A percentile compares a stretch with the other conserved stretches of the same genome.
phyloP scores from a whole-genome alignment of 2,113 vertebrate genomes.

The Melanocharis versteri region DNA sequence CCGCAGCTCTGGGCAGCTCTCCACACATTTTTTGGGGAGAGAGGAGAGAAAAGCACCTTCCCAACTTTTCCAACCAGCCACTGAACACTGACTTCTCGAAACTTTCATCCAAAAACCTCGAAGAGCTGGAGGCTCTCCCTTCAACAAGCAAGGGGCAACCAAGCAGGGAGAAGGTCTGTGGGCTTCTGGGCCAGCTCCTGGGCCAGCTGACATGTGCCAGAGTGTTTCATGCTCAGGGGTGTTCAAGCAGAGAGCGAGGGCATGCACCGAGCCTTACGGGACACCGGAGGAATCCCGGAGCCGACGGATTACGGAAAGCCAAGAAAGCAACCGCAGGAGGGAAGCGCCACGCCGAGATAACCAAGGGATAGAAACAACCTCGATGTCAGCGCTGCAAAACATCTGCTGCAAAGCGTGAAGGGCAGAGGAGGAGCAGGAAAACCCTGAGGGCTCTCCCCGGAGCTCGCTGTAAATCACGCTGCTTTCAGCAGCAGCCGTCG shows the following conservation, averaged over 20 bases:
- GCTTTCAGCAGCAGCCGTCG: not conserved
- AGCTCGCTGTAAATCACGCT: not conserved
- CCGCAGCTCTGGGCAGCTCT: not conserved
- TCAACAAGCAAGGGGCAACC: not conserved
- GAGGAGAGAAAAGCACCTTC: not conserved
- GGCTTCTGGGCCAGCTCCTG: not conserved
- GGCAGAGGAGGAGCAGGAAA: not conserved
- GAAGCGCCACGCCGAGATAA: not conserved
- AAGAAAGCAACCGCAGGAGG: not conserved
- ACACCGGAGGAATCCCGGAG: not conserved
- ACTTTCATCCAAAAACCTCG: not conserved
- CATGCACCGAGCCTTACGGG: not conserved
- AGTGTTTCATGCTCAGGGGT: not conserved
- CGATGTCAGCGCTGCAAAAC: not conserved
- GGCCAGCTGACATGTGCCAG: not conserved
- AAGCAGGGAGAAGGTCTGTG: not conserved
- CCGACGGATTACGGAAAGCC: not conserved
- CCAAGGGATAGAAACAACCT: not conserved
- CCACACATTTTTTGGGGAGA: not conserved
- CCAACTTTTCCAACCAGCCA: not conserved
- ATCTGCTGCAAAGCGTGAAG: not conserved
- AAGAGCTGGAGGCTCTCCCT: not conserved
- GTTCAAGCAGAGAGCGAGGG: not conserved
- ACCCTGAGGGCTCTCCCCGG: not conserved
- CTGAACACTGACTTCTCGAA: rapidly evolving